Percentiles rank a stretch among this genome's conserved stretches.
These are phyloP conservation scores for Seriola dumerili DNA, from an alignment of 2,113 vertebrate species.

Conservation along the genomic window DNA sequence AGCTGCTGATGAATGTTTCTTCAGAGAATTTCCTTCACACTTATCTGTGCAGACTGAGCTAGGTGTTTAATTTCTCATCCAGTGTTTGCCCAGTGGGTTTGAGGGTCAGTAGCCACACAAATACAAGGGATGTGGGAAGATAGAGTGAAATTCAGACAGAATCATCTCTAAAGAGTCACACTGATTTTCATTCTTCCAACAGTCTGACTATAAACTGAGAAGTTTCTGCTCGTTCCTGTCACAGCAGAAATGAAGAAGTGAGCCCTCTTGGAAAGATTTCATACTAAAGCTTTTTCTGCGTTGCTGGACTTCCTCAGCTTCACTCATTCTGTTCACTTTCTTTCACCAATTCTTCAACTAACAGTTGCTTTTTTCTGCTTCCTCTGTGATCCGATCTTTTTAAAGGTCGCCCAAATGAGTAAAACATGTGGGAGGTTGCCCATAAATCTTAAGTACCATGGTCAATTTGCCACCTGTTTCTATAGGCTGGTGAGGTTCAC, in stretches of 20 bases:
- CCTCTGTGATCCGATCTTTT: slow-evolving; percentile 64
- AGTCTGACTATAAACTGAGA: neutral
- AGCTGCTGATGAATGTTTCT: slow-evolving; percentile 55
- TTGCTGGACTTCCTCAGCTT: slow-evolving; percentile 27
- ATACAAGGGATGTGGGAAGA: slow-evolving; percentile 17
- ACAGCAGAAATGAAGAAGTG: slow-evolving; percentile 16
- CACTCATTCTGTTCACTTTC: neutral
- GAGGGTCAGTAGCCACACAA: neutral
- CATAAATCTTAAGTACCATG: slow-evolving; percentile 65
- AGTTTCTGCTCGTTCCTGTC: neutral
- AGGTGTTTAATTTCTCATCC: slow-evolving; percentile 32
- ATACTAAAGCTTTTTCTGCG: slow-evolving; percentile 8
- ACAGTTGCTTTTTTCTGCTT: slow-evolving; percentile 40
- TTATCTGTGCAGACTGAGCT: slow-evolving; percentile 22
- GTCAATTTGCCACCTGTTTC: slow-evolving; percentile 78
- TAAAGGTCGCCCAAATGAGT: slow-evolving; percentile 69
- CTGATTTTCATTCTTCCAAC: slow-evolving; percentile 4
- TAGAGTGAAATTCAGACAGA: slow-evolving; percentile 11
- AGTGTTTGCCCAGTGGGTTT: neutral
- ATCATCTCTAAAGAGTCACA: neutral
- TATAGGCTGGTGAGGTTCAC: slow-evolving; percentile 51
- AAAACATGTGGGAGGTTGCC: slow-evolving; percentile 75
- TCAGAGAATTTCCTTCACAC: slow-evolving; percentile 45
- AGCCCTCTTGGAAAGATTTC: slow-evolving; percentile 15
- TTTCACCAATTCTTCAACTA: slow-evolving; percentile 8